Evolutionary conservation across 2,888 invertebrate genomes (phyloP), one percentile per base, ranked within the genome.

Genomic region (Labia minor): DNA sequence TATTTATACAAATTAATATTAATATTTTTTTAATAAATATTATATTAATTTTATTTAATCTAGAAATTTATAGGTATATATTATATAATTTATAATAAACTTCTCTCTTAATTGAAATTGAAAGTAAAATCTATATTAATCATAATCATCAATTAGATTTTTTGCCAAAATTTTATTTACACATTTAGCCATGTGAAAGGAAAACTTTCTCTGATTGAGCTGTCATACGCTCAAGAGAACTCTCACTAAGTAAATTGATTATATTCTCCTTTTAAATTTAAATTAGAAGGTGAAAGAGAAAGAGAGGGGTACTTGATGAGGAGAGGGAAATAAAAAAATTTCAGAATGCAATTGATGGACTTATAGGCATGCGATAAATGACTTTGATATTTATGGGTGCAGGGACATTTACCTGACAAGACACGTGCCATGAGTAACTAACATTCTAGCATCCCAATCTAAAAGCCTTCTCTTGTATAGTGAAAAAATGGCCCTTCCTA

Each of bases 391-490:
- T 49, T 49, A 49, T n/a, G n/a, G n/a, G 16, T 8, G 14, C n/a
- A 33, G 49, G 16, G 49, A 49, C 49, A 49, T 49, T 49, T 49
- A 49, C 49, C 49, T 49, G 49, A 49, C n/a, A 49, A 49, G 49
- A 14, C 49, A 49, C 49, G 49, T 16, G 49, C 49, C 49, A 4
- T 14, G 2, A 3, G n/a, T 14, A 2, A 16, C 8, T 8, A 49
- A 14, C 49, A 49, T 49, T 49, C 49, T 14, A 26, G 8, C 26
- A 26, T 49, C 49, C 49, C 49, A 14, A 49, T 10, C 26, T 49
- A 16, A 49, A 49, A 49, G 49, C 49, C 14, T 49, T 49, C n/a
- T 16, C 49, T 49, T 49, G 49, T 49, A 10, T n/a, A 14, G 49
- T 14, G 3, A 11, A 49, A 3, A 16, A 33, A 33, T 33, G 33